These are phyloP conservation scores for Corbicula japonica DNA, from an alignment of 2,888 invertebrate species.

Conservation along the genomic window DNA sequence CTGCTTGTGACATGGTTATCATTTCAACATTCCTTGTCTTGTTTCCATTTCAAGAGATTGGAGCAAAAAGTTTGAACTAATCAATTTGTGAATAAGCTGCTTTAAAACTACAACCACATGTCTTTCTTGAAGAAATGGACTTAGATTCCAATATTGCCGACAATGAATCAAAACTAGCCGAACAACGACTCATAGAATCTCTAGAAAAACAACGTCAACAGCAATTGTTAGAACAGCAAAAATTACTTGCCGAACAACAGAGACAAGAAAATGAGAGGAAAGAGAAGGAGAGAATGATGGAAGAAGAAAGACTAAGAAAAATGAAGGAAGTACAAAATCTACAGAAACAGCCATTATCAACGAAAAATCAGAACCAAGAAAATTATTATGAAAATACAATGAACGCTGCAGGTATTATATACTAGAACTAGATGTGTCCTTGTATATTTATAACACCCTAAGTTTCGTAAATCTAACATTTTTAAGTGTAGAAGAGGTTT, in stretches of 20 bases:
- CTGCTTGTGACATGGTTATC: too few species aligned
- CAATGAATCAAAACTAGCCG: constrained; percentile 28
- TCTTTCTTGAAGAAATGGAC: too few species aligned
- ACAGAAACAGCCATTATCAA: constrained; percentile 48
- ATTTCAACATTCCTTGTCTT: too few species aligned
- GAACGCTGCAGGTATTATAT: constrained; percentile 58
- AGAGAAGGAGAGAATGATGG: constrained; percentile 48
- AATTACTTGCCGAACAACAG: constrained; percentile 42
- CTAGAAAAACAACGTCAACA: constrained; percentile 55
- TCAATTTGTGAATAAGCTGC: too few species aligned
- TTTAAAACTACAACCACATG: too few species aligned
- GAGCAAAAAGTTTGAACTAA: too few species aligned
- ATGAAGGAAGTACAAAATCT: constrained; percentile 21
- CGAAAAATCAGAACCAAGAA: constrained; percentile 45
- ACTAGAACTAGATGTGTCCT: constrained; percentile 22
- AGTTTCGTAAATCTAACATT: too few species aligned
- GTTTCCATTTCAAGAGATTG: too few species aligned
- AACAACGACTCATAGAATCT: constrained; percentile 49
- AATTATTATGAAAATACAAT: constrained; percentile 61
- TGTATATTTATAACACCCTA: too few species aligned
- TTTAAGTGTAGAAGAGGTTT: too few species aligned
- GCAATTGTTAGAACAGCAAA: constrained; percentile 43
- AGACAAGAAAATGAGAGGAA: constrained; percentile 38
- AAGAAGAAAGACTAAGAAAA: constrained; percentile 51
- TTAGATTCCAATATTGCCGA: too few species aligned